These are phyloP conservation scores for Habroteleia sp. DNA, from an alignment of 2,888 invertebrate species.

Conservation along the genomic window DNA sequence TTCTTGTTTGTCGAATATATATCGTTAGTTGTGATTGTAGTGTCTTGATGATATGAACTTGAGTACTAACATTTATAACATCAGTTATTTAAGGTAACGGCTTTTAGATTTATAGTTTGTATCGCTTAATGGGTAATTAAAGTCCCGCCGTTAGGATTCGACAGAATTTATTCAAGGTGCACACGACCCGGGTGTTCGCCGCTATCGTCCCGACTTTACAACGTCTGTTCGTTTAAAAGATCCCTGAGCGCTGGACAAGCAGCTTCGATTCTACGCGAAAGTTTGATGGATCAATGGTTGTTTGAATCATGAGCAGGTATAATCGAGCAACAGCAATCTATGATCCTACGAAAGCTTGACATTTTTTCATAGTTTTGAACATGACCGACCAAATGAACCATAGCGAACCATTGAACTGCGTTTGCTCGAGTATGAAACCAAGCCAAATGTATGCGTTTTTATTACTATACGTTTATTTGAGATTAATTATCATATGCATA, in stretches of 20 bases:
- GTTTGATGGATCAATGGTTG: slow-evolving; percentile 57
- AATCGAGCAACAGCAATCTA: slow-evolving; percentile 72
- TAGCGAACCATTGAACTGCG: slow-evolving; percentile 61
- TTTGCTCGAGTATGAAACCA: slow-evolving; percentile 74
- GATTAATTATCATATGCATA: slow-evolving; percentile 43
- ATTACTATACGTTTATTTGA: slow-evolving; percentile 69
- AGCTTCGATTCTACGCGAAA: neutral
- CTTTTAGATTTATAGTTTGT: no score
- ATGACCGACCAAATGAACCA: no score
- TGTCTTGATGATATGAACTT: no score
- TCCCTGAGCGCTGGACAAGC: neutral
- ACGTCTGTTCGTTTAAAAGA: slow-evolving; percentile 44
- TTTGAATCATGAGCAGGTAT: slow-evolving; percentile 74
- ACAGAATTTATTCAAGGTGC: slow-evolving; percentile 71
- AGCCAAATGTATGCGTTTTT: slow-evolving; percentile 70
- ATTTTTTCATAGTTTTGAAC: no score
- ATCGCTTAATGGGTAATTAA: slow-evolving; percentile 76
- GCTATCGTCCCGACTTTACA: slow-evolving; percentile 62
- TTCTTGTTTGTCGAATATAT: no score
- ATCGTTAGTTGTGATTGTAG: no score
- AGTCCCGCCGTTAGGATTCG: slow-evolving; percentile 71
- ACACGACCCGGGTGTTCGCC: slow-evolving; percentile 43
- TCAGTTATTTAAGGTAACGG: no score
- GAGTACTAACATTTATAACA: no score
- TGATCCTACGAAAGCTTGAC: no score